phyloP scores from a whole-genome alignment of 92 coral and sea anemone species.

The Parazoanthus swiftii region DNA sequence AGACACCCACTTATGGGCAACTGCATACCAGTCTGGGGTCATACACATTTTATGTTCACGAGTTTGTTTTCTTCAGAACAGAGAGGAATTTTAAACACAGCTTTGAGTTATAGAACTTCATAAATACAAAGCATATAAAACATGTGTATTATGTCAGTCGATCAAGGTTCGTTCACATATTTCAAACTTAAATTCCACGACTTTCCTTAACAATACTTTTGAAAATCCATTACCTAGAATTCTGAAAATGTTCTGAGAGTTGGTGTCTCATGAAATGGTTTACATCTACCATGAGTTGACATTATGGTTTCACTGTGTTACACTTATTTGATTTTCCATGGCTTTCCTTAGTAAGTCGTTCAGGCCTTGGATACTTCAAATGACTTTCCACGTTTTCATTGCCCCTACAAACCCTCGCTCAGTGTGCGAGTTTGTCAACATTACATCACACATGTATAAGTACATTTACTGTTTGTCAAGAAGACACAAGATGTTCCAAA shows the following conservation, averaged over 20 bases:
- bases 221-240: background rate
- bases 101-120: too few species aligned
- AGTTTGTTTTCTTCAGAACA: too few species aligned
- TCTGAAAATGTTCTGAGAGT: background rate
- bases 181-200: background rate
- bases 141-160: too few species aligned
- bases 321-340: background rate
- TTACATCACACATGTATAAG: too few species aligned
- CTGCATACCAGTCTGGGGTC: too few species aligned
- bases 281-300: background rate
- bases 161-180: too few species aligned
- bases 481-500: background rate
- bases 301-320: background rate
- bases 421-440: background rate
- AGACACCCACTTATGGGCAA: too few species aligned
- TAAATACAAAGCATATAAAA: too few species aligned
- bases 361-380: background rate
- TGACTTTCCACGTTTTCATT: background rate
- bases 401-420: background rate
- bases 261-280: background rate
- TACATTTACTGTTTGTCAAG: background rate
- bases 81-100: too few species aligned
- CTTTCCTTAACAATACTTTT: background rate
- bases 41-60: too few species aligned
- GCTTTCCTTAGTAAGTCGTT: background rate